Evolutionary conservation across 2,888 invertebrate species (phyloP), one percentile per base, ranked within the genome.

Genomic region (Mythimna impura): DNA sequence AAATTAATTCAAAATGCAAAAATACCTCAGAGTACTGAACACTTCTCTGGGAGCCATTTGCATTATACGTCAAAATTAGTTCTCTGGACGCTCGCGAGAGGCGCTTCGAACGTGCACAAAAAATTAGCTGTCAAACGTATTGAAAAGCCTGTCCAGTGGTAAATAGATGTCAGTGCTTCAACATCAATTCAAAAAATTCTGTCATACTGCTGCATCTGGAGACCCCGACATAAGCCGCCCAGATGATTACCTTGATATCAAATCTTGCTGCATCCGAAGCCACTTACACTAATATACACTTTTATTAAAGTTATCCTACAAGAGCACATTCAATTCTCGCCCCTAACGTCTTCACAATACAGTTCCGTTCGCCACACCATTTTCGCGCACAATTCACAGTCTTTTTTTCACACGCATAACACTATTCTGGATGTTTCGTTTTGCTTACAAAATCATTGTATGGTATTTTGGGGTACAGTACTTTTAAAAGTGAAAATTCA

Each of bases 271-370:
- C 17, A 20, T 40, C 0, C 14, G 2, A 76, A 69, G 55, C 40
- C 17, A 36, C 68, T 54, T 68, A 69, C 1, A 50, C n/a, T 17
- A 52, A 67, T 61, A 47, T 20, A 76, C 30, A 55, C 3, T 61
- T 40, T 40, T 9, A 36, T 5, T 10, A 22, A 75, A 61, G 30
- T 47, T 78, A 73, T 61, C 4, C 3, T 80, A 80, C 80, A 76
- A 61, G 58, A 80, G 30, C 63, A 71, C 73, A 81, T 10, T 57
- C 43, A 14, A 84, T 74, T 81, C 84, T 79, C 73, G 84, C 84
- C 76, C 78, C 82, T 73, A 67, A 62, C 0, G 3, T 43, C 25
- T 54, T 64, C 52, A 58, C 55, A 64, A 64, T 71, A 84, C 73
- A 84, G 82, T 80, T 57, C 74, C 76, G 30, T 74, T 71, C 65